Percentiles rank a stretch among this genome's conserved stretches.
Conservation (phyloP, 2,797 vertebrate genomes). For the Leuciscus waleckii region DNA sequence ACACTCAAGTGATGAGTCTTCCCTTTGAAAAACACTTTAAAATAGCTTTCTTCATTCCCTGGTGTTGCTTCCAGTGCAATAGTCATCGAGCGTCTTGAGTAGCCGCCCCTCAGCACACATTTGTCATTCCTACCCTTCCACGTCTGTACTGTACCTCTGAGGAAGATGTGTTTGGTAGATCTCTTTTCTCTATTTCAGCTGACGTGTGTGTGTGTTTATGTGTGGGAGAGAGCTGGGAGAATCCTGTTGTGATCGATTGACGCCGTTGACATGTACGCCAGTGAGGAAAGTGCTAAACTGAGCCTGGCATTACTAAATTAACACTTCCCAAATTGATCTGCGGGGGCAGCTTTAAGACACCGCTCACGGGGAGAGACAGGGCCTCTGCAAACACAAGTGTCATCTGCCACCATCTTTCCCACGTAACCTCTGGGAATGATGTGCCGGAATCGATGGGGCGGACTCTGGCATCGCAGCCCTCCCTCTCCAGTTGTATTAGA, state of each 20-base stretch:
- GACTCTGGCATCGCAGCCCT: constrained; percentile 43
- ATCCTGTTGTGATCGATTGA: constrained; percentile 51
- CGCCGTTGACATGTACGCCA: constrained; percentile 39
- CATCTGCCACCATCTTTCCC: constrained; percentile 30
- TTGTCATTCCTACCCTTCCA: background rate
- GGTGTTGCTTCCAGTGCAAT: background rate
- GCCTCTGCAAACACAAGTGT: constrained; percentile 27
- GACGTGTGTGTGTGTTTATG: constrained; percentile 41
- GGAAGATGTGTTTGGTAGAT: constrained; percentile 4
- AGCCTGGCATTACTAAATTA: constrained; percentile 60
- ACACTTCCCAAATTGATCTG: constrained; percentile 58
- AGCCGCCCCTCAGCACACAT: background rate
- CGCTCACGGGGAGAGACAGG: constrained; percentile 26
- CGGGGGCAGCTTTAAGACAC: constrained; percentile 56
- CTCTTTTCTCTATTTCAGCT: constrained; percentile 10
- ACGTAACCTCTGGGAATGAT: constrained; percentile 45
- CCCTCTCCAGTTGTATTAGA: constrained; percentile 49
- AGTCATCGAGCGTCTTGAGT: background rate
- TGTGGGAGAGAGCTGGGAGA: constrained; percentile 43
- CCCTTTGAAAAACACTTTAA: constrained; percentile 9
- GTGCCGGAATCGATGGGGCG: constrained; percentile 34
- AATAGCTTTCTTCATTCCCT: background rate
- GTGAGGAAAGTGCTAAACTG: constrained; percentile 38
- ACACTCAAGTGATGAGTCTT: background rate
- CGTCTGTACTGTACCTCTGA: background rate